phyloP scores from a whole-genome alignment of 2,888 invertebrate species.

The Rosalia funebris region DNA sequence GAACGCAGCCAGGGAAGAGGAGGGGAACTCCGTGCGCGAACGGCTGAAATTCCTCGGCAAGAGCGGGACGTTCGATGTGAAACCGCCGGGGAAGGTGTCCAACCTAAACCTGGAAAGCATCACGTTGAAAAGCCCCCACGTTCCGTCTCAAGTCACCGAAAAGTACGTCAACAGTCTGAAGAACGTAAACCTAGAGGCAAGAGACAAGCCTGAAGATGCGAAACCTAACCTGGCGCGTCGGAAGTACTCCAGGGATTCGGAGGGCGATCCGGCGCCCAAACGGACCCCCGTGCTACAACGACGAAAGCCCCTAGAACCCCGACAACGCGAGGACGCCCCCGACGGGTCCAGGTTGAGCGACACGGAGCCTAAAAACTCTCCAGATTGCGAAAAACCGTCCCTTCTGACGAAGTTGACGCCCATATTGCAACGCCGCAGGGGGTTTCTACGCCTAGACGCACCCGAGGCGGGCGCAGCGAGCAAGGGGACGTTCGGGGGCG shows the following conservation, averaged over 20 bases:
- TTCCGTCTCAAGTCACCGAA: slow-evolving; percentile 56
- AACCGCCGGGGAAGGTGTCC: slow-evolving; percentile 39
- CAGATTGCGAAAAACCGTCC: slow-evolving; percentile 29
- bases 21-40: slow-evolving; percentile 25
- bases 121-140: slow-evolving; percentile 45
- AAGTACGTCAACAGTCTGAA: slow-evolving; percentile 52
- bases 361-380: slow-evolving; percentile 14
- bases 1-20: slow-evolving; percentile 34
- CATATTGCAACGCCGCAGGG: slow-evolving; percentile 34
- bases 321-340: neutral
- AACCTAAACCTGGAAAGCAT: slow-evolving; percentile 56
- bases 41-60: slow-evolving; percentile 43
- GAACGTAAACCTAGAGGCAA: slow-evolving; percentile 38
- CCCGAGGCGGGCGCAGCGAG: neutral
- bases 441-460: slow-evolving; percentile 35
- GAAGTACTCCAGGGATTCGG: slow-evolving; percentile 45
- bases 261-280: slow-evolving; percentile 34
- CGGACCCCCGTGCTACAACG: slow-evolving; percentile 49
- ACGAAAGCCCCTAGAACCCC: slow-evolving; percentile 4
- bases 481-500: slow-evolving; percentile 29
- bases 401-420: slow-evolving; percentile 39
- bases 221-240: slow-evolving; percentile 32
- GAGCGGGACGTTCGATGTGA: slow-evolving; percentile 45
- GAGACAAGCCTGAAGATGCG: too few species aligned
- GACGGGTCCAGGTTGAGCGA: neutral